phyloP scores from a whole-genome alignment of 2,113 vertebrate species.

The Copsychus sechellarum region DNA sequence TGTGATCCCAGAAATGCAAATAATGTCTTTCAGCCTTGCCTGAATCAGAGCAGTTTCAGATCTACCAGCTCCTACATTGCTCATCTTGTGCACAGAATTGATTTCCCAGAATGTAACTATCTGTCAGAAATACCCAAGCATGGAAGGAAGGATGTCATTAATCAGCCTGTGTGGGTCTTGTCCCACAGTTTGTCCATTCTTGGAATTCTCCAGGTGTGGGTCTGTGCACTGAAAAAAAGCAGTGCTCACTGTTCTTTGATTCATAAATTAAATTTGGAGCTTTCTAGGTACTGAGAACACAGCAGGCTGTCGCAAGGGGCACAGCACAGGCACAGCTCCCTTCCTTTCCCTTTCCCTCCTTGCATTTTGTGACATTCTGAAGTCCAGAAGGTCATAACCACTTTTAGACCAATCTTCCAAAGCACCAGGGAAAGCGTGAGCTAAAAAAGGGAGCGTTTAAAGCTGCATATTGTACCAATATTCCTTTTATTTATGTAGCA shows the following conservation, averaged over 20 bases:
- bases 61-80: neutral
- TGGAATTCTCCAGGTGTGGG: rapidly evolving
- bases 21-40: neutral
- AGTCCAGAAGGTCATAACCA: neutral
- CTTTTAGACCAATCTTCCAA: neutral
- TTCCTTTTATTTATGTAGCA: neutral
- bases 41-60: neutral
- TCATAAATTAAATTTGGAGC: neutral
- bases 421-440: neutral
- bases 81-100: neutral
- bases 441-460: neutral
- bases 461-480: neutral
- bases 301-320: neutral
- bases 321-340: neutral
- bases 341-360: neutral
- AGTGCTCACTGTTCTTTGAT: neutral
- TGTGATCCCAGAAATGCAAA: neutral
- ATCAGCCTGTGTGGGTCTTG: rapidly evolving
- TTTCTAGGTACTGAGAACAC: neutral
- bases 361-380: neutral
- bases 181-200: rapidly evolving
- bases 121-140: neutral
- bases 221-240: neutral
- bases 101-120: neutral
- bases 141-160: neutral